phyloP scores from a whole-genome alignment of 1,140 invertebrate genomes.

The Tetranychus cinnabarinus region DNA sequence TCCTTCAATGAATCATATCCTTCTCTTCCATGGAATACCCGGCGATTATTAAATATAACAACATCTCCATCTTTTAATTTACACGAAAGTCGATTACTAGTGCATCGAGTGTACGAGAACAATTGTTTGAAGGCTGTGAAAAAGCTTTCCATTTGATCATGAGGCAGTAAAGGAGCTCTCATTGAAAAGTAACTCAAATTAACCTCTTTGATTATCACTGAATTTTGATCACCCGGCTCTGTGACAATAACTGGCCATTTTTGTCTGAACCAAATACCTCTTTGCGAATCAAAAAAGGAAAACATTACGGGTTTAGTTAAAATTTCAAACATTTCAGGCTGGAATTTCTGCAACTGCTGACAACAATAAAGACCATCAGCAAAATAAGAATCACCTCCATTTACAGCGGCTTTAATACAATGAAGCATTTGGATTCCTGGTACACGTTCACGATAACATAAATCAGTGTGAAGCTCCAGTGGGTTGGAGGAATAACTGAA shows the following conservation, averaged over 20 bases:
- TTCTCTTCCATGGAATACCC: slow-evolving; percentile 20
- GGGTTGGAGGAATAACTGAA: neutral
- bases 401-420: neutral
- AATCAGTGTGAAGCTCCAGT: neutral
- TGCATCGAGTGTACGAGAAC: neutral
- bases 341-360: neutral
- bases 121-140: neutral
- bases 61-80: slow-evolving; percentile 21
- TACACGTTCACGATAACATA: neutral
- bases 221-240: neutral
- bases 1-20: slow-evolving; percentile 18
- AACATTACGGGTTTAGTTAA: neutral
- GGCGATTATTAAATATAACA: slow-evolving; percentile 21
- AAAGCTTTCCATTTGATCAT: neutral
- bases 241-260: neutral
- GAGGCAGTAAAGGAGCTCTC: neutral
- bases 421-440: slow-evolving; percentile 3
- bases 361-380: neutral
- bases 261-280: neutral
- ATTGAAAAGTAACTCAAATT: neutral
- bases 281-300: neutral
- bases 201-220: neutral
- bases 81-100: slow-evolving; percentile 15
- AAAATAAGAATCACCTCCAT: neutral
- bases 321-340: neutral